These are phyloP conservation scores for Hypsopygia costalis DNA, from an alignment of 2,888 invertebrate species.

Conservation along the genomic window DNA sequence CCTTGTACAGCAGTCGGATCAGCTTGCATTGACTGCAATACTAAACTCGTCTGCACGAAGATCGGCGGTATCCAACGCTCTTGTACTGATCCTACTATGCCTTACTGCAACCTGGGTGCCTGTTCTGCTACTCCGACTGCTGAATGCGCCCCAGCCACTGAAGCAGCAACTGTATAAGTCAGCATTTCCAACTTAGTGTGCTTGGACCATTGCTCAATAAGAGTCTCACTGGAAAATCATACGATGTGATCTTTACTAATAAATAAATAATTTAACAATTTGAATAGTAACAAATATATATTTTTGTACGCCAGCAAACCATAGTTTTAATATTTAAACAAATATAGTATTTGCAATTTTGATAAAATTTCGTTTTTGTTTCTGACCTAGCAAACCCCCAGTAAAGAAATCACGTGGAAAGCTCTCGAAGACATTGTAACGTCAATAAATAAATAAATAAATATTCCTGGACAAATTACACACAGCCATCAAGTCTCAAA, in stretches of 20 bases:
- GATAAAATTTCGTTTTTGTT: no score
- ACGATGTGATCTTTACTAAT: not conserved
- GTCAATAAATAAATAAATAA: no score
- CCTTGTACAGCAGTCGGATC: slow-evolving; percentile 54
- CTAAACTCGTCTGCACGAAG: slow-evolving; percentile 61
- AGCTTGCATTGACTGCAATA: slow-evolving; percentile 55
- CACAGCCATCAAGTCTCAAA: no score
- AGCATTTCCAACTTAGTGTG: not conserved
- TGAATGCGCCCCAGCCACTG: slow-evolving; percentile 43
- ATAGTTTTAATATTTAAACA: no score
- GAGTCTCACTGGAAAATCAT: slow-evolving; percentile 2
- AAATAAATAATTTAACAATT: not conserved
- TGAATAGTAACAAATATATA: no score
- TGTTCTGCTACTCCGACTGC: slow-evolving; percentile 66
- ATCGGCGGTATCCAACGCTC: slow-evolving; percentile 52
- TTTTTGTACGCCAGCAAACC: no score
- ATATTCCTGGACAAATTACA: no score
- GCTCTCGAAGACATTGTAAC: no score
- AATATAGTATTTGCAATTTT: no score
- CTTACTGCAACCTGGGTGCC: slow-evolving; percentile 67
- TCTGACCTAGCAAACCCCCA: no score
- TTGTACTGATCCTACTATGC: slow-evolving; percentile 60
- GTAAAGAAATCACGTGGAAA: no score
- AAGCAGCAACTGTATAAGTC: slow-evolving; percentile 16
- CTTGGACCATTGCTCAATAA: not conserved